Evolutionary conservation across 1,140 invertebrate genomes (phyloP).

Genomic region (Dolichoris vasculosae): DNA sequence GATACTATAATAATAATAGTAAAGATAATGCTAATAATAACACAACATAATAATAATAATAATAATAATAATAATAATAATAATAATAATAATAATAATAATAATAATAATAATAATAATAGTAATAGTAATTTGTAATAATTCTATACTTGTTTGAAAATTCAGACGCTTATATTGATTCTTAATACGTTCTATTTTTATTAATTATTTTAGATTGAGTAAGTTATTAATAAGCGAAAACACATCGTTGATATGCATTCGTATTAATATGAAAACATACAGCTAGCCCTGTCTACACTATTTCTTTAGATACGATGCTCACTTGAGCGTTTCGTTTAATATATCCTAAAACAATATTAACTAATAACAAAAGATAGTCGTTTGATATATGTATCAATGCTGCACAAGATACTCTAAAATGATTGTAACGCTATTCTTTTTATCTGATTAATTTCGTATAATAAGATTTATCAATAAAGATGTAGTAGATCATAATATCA

Average conservation of each 20-base stretch:
- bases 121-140: neutral
- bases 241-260: neutral
- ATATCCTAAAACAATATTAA: slow-evolving; percentile 9
- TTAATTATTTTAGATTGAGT: neutral
- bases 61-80: neutral
- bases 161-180: neutral
- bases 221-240: neutral
- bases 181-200: neutral
- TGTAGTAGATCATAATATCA: neutral
- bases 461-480: neutral
- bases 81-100: too few relatives aligned
- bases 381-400: neutral
- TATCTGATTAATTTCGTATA: neutral
- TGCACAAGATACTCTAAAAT: neutral
- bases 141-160: neutral
- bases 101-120: neutral
- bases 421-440: neutral
- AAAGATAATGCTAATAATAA: too few relatives aligned
- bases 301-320: neutral
- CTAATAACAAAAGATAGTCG: neutral
- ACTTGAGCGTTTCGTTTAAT: neutral
- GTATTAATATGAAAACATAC: neutral
- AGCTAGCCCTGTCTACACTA: neutral
- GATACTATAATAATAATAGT: neutral
- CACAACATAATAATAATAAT: neutral